Evolutionary conservation across 2,888 invertebrate species (phyloP).

Genomic region (Coleophora flavipennella): DNA sequence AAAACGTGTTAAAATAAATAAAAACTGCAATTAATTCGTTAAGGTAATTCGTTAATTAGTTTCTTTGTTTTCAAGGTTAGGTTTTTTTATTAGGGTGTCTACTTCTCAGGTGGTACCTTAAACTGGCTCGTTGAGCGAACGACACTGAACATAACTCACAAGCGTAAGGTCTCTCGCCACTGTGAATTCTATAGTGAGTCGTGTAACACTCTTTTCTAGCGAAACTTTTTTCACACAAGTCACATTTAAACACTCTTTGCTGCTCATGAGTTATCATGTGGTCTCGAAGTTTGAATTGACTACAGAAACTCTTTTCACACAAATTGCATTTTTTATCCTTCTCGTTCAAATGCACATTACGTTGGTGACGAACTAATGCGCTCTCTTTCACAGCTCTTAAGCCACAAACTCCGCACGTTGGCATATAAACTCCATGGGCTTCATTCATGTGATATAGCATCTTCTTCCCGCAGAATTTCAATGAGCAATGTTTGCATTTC

Average conservation of each 20-base stretch:
- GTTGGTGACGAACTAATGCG: slow-evolving; percentile 20
- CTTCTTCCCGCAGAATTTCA: slow-evolving; percentile 17
- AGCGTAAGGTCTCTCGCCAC: slow-evolving; percentile 44
- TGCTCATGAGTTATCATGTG: slow-evolving; percentile 26
- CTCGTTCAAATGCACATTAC: slow-evolving; percentile 25
- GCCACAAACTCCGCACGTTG: slow-evolving; percentile 26
- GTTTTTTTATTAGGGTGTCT: not conserved
- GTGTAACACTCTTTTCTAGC: slow-evolving; percentile 28
- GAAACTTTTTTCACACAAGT: slow-evolving; percentile 21
- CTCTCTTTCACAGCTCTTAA: slow-evolving; percentile 15
- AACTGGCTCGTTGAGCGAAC: slow-evolving; percentile 31
- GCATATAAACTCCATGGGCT: slow-evolving; percentile 21
- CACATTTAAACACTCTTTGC: slow-evolving; percentile 17
- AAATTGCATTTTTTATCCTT: slow-evolving; percentile 19
- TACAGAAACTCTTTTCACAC: slow-evolving; percentile 27
- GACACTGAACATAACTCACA: slow-evolving; percentile 47
- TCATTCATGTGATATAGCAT: slow-evolving; percentile 23
- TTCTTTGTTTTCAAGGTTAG: too few relatives aligned
- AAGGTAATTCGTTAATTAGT: too few relatives aligned
- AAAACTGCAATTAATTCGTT: too few relatives aligned
- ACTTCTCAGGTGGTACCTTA: slow-evolving; percentile 5
- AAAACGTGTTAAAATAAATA: too few relatives aligned
- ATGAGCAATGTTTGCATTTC: slow-evolving; percentile 16
- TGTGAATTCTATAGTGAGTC: slow-evolving; percentile 26
- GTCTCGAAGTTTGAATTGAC: slow-evolving; percentile 18